Evolutionary conservation across 1,140 invertebrate genomes (phyloP).

Genomic region (Aphis craccivora): DNA sequence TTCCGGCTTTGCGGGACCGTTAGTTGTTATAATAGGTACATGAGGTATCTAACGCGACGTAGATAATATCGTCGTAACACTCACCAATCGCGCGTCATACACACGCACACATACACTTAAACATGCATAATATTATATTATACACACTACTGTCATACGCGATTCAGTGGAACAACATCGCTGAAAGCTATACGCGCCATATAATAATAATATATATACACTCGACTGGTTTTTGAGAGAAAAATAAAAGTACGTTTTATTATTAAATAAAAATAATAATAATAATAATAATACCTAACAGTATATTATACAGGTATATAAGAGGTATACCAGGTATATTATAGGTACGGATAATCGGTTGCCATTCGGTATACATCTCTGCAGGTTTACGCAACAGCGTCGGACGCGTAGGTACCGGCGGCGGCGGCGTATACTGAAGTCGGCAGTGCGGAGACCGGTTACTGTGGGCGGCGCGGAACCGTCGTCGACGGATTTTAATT

Average conservation of each 20-base stretch:
- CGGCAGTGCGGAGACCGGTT: conserved; percentile 24
- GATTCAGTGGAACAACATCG: neutral
- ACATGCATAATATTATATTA: neutral
- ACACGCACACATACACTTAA: neutral
- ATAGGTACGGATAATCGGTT: neutral
- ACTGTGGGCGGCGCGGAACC: conserved; percentile 13
- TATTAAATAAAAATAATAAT: neutral
- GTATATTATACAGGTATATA: neutral
- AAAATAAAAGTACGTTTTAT: conserved; percentile 31
- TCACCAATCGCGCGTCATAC: neutral
- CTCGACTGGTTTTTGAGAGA: conserved; percentile 19
- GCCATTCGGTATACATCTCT: neutral
- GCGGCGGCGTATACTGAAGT: neutral
- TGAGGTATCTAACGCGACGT: neutral
- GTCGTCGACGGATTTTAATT: conserved; percentile 24
- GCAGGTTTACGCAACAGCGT: conserved; percentile 23
- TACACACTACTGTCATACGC: neutral
- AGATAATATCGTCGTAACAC: neutral
- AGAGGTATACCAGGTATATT: neutral
- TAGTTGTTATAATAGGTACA: neutral
- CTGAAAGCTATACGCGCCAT: neutral
- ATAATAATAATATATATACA: neutral
- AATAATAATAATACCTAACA: neutral
- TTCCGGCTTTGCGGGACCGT: neutral
- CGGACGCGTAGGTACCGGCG: neutral